Conservation (phyloP, 1,140 invertebrate genomes). For the Nymphalis io region DNA sequence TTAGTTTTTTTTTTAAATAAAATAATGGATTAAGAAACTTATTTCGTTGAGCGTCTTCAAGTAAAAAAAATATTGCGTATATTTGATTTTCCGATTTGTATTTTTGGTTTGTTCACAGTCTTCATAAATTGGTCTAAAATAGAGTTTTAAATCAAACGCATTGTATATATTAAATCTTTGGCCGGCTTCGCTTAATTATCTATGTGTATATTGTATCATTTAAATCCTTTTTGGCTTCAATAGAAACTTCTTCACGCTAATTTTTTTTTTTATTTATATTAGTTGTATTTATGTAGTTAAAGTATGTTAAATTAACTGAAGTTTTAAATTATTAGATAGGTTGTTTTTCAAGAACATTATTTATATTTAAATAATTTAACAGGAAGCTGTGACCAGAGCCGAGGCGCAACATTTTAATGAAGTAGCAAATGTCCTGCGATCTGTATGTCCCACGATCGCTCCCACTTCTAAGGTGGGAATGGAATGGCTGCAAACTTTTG, state of each 20-base stretch:
- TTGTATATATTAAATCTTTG: slow-evolving; percentile 46
- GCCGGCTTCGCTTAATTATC: slow-evolving; percentile 62
- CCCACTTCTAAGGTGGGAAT: slow-evolving; percentile 70
- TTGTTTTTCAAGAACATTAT: background rate
- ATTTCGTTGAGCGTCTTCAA: too few relatives aligned
- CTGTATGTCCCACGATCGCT: slow-evolving; percentile 83
- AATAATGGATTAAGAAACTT: too few relatives aligned
- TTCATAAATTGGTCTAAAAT: background rate
- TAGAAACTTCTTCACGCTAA: background rate
- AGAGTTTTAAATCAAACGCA: slow-evolving; percentile 1
- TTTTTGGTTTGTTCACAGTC: background rate
- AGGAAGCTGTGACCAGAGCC: slow-evolving; percentile 79
- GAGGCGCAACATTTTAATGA: slow-evolving; percentile 80
- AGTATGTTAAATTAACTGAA: background rate
- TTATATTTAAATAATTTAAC: slow-evolving; percentile 11
- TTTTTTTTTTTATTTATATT: background rate
- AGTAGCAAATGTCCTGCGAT: slow-evolving; percentile 81
- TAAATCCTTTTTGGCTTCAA: slow-evolving; percentile 1
- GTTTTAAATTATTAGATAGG: background rate
- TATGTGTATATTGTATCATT: background rate
- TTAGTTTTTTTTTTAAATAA: too few relatives aligned
- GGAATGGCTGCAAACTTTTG: slow-evolving; percentile 81
- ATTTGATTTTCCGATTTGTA: background rate
- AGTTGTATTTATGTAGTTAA: background rate
- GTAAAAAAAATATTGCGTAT: background rate